phyloP scores from a whole-genome alignment of 2,113 vertebrate genomes.

The Smithornis capensis region DNA sequence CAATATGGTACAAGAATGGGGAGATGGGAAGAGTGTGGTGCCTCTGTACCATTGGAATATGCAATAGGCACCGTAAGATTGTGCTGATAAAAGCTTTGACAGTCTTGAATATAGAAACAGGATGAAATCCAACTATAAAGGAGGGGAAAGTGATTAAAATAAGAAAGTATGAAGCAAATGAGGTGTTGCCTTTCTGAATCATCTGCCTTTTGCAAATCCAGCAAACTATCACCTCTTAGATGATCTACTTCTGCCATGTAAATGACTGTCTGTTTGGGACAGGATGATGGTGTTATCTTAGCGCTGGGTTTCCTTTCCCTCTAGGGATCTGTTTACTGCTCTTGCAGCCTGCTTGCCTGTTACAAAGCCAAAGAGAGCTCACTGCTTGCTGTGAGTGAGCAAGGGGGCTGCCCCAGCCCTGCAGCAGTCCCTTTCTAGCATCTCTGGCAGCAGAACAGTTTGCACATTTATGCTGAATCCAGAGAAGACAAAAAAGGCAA shows the following conservation, averaged over 20 bases:
- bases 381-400: accelerated
- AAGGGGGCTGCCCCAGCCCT: neutral
- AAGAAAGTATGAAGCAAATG: neutral
- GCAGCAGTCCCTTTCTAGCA: neutral
- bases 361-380: neutral
- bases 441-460: neutral
- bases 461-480: neutral
- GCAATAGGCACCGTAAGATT: neutral
- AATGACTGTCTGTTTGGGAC: no score
- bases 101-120: neutral
- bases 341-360: neutral
- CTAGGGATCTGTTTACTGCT: neutral
- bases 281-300: accelerated
- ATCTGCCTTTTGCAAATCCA: neutral
- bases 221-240: neutral
- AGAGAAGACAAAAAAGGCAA: neutral
- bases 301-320: neutral
- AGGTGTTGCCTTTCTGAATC: neutral
- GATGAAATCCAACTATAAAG: neutral
- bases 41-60: neutral
- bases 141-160: neutral
- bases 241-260: neutral
- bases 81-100: neutral
- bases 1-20: accelerated
- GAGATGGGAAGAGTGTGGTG: neutral